Conservation (phyloP, 2,888 invertebrate genomes). For the Choreutis nemorana region DNA sequence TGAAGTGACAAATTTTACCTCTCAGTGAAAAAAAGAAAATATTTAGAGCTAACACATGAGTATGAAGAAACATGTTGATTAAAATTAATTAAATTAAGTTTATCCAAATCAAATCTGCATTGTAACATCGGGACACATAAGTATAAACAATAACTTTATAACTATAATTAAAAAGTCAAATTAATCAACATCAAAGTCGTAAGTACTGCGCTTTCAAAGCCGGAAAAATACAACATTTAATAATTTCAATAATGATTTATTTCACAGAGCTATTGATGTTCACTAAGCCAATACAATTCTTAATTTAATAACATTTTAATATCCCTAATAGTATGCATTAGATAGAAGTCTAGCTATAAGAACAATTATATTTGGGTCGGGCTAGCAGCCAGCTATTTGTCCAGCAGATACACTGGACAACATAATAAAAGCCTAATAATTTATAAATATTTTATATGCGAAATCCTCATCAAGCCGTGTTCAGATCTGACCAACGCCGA, state of each 20-base stretch:
- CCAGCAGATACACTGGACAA: constrained; percentile 26
- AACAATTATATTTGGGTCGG: constrained; percentile 53
- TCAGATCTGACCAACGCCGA: background rate
- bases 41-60: no score
- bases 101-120: no score
- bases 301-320: constrained; percentile 61
- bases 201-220: no score
- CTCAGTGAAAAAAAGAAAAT: no score
- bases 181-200: no score
- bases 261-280: constrained; percentile 66
- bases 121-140: no score
- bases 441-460: constrained; percentile 5
- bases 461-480: constrained; percentile 9
- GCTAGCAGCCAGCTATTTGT: constrained; percentile 32
- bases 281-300: constrained; percentile 66
- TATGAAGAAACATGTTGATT: no score
- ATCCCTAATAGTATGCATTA: constrained; percentile 66
- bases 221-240: constrained; percentile 55
- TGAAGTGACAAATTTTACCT: no score
- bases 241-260: constrained; percentile 65
- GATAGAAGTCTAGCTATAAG: constrained; percentile 65
- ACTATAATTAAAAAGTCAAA: no score
- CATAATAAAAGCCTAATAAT: constrained; percentile 22
- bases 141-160: no score
- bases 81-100: no score